Evolutionary conservation across 2,888 invertebrate species (phyloP), one percentile per base, ranked within the genome.

Genomic region (Folsomia manolachei): DNA sequence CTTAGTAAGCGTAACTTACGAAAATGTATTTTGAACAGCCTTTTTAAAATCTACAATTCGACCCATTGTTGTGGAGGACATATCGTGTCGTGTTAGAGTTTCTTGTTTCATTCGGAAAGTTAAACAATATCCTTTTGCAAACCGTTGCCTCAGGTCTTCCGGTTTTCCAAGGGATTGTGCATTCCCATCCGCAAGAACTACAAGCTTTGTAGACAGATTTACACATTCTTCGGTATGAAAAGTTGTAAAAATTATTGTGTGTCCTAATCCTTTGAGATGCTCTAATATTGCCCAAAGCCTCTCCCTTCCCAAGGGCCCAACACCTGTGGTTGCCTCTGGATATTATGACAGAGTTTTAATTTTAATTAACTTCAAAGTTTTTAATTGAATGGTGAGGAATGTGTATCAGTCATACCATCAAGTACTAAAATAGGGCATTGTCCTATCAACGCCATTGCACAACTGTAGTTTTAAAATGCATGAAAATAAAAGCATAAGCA

Each of bases 361-460:
- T 39, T 39, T 39, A 9, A 39, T 39, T 14, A 39, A 39, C 7
- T 39, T 7, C 7, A 23, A 27, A 64, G 19, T 26, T 27, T 7
- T 26, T 26, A n/a, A 27, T 4, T 18, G 4, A 27, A 2, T 64
- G 27, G 7, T 2, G 7, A 14, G 23, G 7, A 64, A 64, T 64
- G 27, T n/a, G n/a, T n/a, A n/a, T n/a, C 4, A 14, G 21, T 14
- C 18, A 14, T 69, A 74, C 74, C 79, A 65, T 79, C 79, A 4
- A 79, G 60, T 1, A 78, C 26, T 65, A 79, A 65, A 9, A 79
- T 67, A n/a, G 64, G 67, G 25, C 69, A 71, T 0, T 72, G 72
- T 18, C 79, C 79, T 65, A 79, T 77, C 0, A 79, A 64, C 7
- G 78, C 72, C 78, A 79, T 78, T 1, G 78, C 78, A 1, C 62